Conservation (phyloP, 2,797 vertebrate species). For the Gambelia wislizenii region DNA sequence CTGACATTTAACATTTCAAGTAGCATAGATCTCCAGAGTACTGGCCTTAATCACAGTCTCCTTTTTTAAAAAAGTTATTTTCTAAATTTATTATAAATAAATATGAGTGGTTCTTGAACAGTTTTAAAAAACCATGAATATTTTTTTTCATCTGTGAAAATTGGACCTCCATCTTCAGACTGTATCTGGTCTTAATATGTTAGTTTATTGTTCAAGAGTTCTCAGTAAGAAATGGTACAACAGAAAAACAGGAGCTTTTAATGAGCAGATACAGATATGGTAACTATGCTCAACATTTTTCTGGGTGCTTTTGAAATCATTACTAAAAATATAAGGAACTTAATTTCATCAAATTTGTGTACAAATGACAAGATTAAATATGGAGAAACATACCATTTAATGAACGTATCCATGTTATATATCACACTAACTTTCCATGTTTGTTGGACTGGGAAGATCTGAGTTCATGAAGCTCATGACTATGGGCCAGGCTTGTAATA, state of each 20-base stretch:
- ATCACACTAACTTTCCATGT: no score
- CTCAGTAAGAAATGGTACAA: neutral
- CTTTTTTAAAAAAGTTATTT: constrained; percentile 10
- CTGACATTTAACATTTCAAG: constrained; percentile 35
- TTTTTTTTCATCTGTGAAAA: constrained; percentile 24
- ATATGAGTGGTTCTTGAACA: neutral
- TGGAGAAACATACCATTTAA: neutral
- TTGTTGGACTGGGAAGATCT: neutral
- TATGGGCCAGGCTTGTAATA: neutral
- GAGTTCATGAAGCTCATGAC: neutral
- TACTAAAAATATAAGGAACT: neutral
- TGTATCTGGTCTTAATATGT: neutral
- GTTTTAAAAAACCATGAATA: constrained; percentile 15
- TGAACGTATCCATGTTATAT: neutral
- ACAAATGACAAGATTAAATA: neutral
- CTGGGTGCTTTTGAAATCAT: neutral
- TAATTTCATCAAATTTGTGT: neutral
- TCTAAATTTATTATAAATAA: constrained; percentile 25
- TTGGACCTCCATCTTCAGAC: neutral
- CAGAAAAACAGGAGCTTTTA: neutral
- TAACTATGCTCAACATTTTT: neutral
- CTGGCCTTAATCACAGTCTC: neutral
- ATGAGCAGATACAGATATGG: neutral
- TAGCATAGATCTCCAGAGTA: neutral
- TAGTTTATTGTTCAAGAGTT: no score